Evolutionary conservation across 2,113 vertebrate genomes (phyloP).

Genomic region (Caretta caretta): DNA sequence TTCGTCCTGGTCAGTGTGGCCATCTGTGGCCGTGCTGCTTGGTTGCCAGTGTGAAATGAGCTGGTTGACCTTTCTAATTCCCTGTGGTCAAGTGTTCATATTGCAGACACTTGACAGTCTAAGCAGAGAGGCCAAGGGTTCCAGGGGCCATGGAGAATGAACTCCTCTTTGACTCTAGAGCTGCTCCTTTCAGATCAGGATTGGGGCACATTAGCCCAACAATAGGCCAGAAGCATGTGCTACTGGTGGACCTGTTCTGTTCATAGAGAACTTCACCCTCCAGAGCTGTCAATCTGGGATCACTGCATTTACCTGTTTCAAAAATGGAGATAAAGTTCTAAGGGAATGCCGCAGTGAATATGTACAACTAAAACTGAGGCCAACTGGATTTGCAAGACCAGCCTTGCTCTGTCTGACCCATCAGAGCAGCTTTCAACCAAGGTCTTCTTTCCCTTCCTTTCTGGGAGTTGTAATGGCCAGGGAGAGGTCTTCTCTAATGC

Average conservation of each 20-base stretch:
- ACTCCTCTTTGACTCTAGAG: background rate
- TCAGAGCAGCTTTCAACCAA: fast-evolving
- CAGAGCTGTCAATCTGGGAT: background rate
- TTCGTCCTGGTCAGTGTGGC: background rate
- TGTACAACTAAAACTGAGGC: fast-evolving
- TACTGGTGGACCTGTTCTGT: background rate
- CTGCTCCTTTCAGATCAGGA: background rate
- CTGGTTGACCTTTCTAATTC: slow-evolving; percentile 16
- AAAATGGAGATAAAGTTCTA: background rate
- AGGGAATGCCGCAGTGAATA: background rate
- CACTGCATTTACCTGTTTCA: background rate
- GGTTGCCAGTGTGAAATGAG: background rate
- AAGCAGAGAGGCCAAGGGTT: background rate
- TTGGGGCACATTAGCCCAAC: fast-evolving
- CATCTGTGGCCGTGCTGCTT: background rate
- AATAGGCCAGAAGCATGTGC: background rate
- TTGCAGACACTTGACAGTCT: background rate
- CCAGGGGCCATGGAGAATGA: background rate
- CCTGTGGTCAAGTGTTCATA: background rate
- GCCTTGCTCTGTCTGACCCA: background rate
- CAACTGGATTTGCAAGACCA: background rate
- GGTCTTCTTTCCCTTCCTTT: background rate
- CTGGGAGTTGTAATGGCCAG: background rate
- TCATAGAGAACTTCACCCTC: background rate
- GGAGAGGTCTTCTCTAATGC: background rate